Percentiles rank a stretch among this genome's conserved stretches.
Conservation (phyloP, 2,797 vertebrate genomes). For the Sandelia bainsii region DNA sequence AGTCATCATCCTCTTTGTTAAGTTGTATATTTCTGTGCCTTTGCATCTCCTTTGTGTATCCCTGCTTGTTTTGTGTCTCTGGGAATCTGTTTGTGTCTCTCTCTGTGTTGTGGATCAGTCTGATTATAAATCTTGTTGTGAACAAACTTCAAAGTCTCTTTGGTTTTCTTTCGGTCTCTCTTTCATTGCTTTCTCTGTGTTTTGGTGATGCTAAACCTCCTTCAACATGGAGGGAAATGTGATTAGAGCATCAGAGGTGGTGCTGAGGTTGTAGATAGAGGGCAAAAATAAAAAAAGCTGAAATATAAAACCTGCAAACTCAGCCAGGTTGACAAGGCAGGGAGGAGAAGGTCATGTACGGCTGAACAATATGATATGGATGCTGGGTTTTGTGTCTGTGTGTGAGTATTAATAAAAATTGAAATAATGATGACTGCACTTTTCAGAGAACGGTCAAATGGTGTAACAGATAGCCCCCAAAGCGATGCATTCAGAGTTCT, state of each 20-base stretch:
- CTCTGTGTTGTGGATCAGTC: constrained; percentile 32
- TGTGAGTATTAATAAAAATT: constrained; percentile 40
- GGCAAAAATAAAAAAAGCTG: constrained; percentile 20
- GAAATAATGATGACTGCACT: constrained; percentile 48
- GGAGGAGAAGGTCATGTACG: constrained; percentile 57
- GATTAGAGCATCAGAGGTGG: constrained; percentile 52
- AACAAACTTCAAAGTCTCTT: constrained; percentile 41
- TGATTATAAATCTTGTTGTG: constrained; percentile 42
- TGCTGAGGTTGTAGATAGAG: constrained; percentile 26
- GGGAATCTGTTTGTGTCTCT: constrained; percentile 31
- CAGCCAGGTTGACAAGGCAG: constrained; percentile 47
- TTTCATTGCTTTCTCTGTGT: constrained; percentile 15
- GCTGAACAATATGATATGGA: constrained; percentile 45
- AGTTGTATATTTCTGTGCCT: constrained; percentile 23
- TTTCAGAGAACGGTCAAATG: constrained; percentile 35
- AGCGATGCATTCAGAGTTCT: constrained; percentile 22
- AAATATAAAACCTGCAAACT: constrained; percentile 51
- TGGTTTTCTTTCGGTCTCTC: constrained; percentile 22
- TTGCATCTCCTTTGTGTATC: constrained; percentile 34
- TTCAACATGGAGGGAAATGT: constrained; percentile 28
- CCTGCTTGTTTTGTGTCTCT: constrained; percentile 31
- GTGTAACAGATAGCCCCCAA: constrained; percentile 36
- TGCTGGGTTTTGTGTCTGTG: constrained; percentile 26
- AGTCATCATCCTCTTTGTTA: not conserved
- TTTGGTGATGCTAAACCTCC: constrained; percentile 37